Base-by-base conservation (phyloP, 2,888 invertebrate species). In the Eupelmus urozonus region DNA sequence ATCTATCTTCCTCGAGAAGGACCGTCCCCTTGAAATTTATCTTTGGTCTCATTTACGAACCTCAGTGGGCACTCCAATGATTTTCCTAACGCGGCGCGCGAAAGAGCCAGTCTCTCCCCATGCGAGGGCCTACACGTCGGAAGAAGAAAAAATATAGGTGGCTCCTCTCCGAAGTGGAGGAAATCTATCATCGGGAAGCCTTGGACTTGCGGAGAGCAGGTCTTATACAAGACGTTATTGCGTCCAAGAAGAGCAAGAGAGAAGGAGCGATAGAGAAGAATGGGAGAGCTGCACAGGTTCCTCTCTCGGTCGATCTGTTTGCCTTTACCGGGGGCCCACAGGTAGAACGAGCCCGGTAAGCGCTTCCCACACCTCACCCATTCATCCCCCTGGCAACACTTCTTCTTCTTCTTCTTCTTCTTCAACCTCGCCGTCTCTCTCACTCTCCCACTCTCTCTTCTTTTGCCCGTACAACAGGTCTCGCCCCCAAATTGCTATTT, bases 311-410 rank as follows among this genome's bases (percentile, higher is more conserved):
- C 29, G 27, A 51, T 59, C 59, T 66, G 53, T 65, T 74, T 72
- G 69, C 73, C 69, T 63, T 40, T 34, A 34, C 9, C 60, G 57
- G 49, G 34, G 72, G 57, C 62, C 40, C 42, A 49, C 77, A 78
- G 78, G 78, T 78, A 78, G 53, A 67, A 72, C n/a, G n/a, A n/a
- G n/a, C 18, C 81, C 25, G 53, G 76, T 78, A 80, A 81, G 77
- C 72, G 80, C 83, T 82, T 82, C 79, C 79, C 79, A 76, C 78
- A 76, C 81, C 81, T 82, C 76, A 79, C 77, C 71, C 78, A 79
- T 78, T 79, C 72, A 65, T 71, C 55, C 53, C 71, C 77, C 67
- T 78, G 60, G 59, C 70, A 71, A 70, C 74, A 71, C 79, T 67
- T 77, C 76, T 65, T 71, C 75, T 70, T 23, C 69, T 57, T 77